Evolutionary conservation across 2,797 vertebrate species (phyloP).

Genomic region (Artibeus jamaicensis): DNA sequence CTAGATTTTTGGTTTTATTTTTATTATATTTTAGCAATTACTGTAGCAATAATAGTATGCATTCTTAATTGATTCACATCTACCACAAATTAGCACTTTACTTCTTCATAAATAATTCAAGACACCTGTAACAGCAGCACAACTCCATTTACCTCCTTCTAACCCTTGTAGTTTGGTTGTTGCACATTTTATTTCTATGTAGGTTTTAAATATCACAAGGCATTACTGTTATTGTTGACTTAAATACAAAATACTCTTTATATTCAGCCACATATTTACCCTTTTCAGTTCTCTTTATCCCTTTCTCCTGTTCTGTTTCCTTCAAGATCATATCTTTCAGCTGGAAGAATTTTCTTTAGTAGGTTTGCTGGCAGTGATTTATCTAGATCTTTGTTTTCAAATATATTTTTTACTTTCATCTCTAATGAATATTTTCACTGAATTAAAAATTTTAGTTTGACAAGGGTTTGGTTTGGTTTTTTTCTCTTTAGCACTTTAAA

Average conservation of each 20-base stretch:
- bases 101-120: neutral
- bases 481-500: neutral
- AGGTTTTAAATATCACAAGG: neutral
- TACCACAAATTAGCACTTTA: neutral
- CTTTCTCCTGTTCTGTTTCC: neutral
- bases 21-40: neutral
- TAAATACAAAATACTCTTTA: neutral
- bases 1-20: neutral
- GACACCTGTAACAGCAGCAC: neutral
- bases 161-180: neutral
- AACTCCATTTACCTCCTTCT: neutral
- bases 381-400: neutral
- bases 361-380: neutral
- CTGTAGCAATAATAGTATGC: neutral
- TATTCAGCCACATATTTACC: neutral
- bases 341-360: neutral
- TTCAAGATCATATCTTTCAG: neutral
- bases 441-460: neutral
- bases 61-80: neutral
- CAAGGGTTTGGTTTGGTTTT: neutral
- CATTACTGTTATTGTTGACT: neutral
- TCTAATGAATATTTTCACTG: neutral
- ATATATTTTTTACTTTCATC: neutral
- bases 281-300: neutral
- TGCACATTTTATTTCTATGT: neutral